Evolutionary conservation across 2,113 vertebrate species (phyloP).

Genomic region (Thermophis baileyi): DNA sequence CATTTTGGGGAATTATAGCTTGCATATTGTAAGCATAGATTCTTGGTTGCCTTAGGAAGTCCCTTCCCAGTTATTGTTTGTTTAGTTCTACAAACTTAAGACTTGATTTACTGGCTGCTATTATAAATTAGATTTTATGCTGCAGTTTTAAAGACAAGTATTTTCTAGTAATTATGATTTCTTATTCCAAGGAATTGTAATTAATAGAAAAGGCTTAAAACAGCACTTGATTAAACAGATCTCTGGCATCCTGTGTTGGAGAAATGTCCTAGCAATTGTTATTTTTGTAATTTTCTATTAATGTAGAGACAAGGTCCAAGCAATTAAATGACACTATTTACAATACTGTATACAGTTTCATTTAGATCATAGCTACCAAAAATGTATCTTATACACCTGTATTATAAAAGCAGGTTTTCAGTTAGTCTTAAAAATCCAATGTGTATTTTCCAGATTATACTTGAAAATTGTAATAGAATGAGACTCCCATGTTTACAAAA

Average conservation of each 20-base stretch:
- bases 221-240: not conserved
- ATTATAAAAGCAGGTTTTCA: conserved; percentile 31
- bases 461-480: conserved; percentile 64
- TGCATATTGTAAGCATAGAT: not conserved
- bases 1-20: conserved; percentile 45
- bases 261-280: not conserved
- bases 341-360: conserved; percentile 1
- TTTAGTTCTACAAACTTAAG: not conserved
- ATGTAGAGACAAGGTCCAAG: not conserved
- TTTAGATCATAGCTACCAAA: not conserved
- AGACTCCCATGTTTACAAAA: conserved; percentile 64
- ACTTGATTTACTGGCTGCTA: not conserved
- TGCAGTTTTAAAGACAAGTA: not conserved
- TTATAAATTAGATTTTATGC: not conserved
- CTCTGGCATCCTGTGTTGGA: not conserved
- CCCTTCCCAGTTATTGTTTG: not conserved
- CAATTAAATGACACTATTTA: conserved; percentile 20
- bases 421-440: conserved; percentile 41
- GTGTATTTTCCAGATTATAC: conserved; percentile 61
- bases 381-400: conserved; percentile 19
- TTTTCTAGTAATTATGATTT: not conserved
- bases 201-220: not conserved
- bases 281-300: not conserved
- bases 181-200: not conserved
- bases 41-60: not conserved